A percentile compares a stretch with the other conserved stretches of the same genome.
phyloP scores from a whole-genome alignment of 2,113 vertebrate species.

The Oryzias melastigma region DNA sequence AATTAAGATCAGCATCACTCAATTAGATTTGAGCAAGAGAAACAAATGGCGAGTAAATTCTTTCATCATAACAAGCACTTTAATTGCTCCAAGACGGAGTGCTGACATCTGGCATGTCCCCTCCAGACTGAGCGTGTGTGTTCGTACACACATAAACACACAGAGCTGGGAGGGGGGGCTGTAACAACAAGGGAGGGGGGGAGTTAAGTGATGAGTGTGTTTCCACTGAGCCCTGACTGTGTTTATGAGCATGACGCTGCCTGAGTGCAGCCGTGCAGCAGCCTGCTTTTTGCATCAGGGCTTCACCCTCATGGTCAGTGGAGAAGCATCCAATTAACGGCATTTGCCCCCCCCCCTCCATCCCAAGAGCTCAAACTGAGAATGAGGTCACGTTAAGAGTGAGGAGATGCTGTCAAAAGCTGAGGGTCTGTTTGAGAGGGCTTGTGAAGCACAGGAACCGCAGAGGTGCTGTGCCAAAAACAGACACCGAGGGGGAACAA shows the following conservation, averaged over 20 bases:
- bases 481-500: constrained; percentile 36
- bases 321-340: constrained; percentile 44
- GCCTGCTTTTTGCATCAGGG: constrained; percentile 57
- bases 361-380: constrained; percentile 13
- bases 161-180: constrained; percentile 16
- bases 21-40: constrained; percentile 65
- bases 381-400: constrained; percentile 45
- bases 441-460: constrained; percentile 12
- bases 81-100: constrained; percentile 67
- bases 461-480: constrained; percentile 38
- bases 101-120: constrained; percentile 68
- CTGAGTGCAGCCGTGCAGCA: constrained; percentile 52
- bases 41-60: constrained; percentile 71
- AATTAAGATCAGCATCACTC: constrained; percentile 75
- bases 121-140: constrained; percentile 41
- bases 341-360: not conserved
- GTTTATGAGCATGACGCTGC: constrained; percentile 69
- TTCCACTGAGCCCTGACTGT: constrained; percentile 62
- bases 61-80: constrained; percentile 67
- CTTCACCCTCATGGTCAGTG: constrained; percentile 52
- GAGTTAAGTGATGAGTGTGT: constrained; percentile 61
- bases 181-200: constrained; percentile 42
- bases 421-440: constrained; percentile 7
- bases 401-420: constrained; percentile 16
- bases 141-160: constrained; percentile 11